phyloP scores from a whole-genome alignment of 2,888 invertebrate genomes.

The Phengaris alcon region DNA sequence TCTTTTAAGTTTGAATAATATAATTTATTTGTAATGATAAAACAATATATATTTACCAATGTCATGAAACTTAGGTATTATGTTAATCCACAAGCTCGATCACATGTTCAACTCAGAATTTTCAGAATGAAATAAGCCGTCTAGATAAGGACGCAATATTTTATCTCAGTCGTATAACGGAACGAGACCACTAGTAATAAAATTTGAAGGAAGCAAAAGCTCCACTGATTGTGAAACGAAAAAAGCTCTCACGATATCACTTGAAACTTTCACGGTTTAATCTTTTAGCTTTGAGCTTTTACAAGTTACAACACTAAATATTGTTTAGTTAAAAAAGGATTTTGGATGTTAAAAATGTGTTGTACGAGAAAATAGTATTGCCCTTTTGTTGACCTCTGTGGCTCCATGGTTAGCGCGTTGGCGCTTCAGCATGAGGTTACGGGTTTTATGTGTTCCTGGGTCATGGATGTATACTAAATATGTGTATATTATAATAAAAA shows the following conservation, averaged over 20 bases:
- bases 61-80: neutral
- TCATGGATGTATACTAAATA: no score
- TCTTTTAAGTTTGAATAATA: no score
- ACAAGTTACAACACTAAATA: slow-evolving; percentile 4
- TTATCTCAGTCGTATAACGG: slow-evolving; percentile 5
- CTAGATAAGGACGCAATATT: slow-evolving; percentile 16
- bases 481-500: no score
- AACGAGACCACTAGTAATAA: slow-evolving; percentile 19
- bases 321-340: neutral
- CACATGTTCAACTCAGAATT: neutral
- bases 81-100: neutral
- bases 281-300: slow-evolving; percentile 10
- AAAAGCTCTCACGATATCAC: slow-evolving; percentile 21
- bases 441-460: no score
- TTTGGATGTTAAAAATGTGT: neutral
- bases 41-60: neutral
- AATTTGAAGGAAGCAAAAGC: slow-evolving; percentile 19
- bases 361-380: neutral
- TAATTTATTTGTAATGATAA: no score
- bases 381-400: neutral
- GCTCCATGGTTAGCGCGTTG: no score
- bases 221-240: slow-evolving; percentile 5
- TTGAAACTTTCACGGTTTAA: slow-evolving; percentile 17
- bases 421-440: no score
- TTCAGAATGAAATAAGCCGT: neutral